Base-by-base conservation (phyloP, 1,140 invertebrate genomes). In the Magallana ariakensis region DNA sequence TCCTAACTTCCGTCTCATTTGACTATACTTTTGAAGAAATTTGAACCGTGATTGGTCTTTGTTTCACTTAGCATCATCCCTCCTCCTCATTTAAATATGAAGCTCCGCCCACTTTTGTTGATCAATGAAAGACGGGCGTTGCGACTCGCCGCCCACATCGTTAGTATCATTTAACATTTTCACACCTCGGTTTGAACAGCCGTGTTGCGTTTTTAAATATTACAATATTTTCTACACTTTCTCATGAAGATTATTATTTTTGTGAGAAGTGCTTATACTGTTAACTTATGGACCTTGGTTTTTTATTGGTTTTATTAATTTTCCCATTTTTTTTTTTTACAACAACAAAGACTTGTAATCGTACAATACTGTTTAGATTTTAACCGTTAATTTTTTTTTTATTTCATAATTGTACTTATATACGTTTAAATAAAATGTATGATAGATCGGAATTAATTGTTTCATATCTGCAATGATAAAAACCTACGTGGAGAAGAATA, bases 21-120 rank as follows among this genome's bases (percentile, higher is more conserved):
- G 54, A 82, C 54, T 55, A 82, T 82, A 82, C 80, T 55, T 82
- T 19, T 55, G 54, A 54, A 82, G 80, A 82, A 82, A 55, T 82
- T 55, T 56, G 80, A 56, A 82, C 80, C 80, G 80, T 22, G 80
- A 82, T 82, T 82, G 80, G 80, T 82, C 54, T 19, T 82, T 56
- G 80, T 82, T 75, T 75, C 22, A 75, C 66, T 13, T 8, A 26
- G 66, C 66, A 75, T 75, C 66, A 75, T 13, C 66, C 66, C 66
- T 75, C 22, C 22, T 26, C 22, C 66, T 75, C 22, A 75, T 75
- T 75, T 75, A 26, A 75, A 75, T 75, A 75, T 22, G 10, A 10
- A 75, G 22, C 66, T 26, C 66, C 66, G 26, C 66, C 66, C 33
- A 19, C 9, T 22, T 75, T 22, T 75, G 19, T 26, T 10, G 66